Percentiles rank a stretch among this genome's conserved stretches.
phyloP scores from a whole-genome alignment of 2,113 vertebrate genomes.

The Nycticebus coucang region DNA sequence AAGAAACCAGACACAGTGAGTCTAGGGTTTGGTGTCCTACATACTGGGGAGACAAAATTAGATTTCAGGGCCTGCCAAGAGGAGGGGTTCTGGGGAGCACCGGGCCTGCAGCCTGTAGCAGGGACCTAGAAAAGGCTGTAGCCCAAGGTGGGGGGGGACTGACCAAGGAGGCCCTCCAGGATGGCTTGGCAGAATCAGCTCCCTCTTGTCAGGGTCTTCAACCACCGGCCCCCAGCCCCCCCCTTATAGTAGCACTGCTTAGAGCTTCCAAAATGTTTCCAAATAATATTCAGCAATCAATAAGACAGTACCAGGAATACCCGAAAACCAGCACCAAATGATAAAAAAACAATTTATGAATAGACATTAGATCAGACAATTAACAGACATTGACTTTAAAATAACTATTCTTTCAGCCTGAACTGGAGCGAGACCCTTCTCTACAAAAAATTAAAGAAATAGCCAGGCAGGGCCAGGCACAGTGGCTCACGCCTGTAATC shows the following conservation, averaged over 20 bases:
- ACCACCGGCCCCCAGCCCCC: neutral
- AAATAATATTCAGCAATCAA: neutral
- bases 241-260: neutral
- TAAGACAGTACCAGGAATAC: neutral
- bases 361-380: neutral
- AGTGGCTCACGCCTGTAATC: neutral
- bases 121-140: neutral
- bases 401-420: too few species aligned
- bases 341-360: neutral
- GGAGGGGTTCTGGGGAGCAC: accelerated
- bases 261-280: neutral
- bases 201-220: accelerated
- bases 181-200: neutral
- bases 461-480: too few species aligned
- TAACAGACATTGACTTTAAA: neutral
- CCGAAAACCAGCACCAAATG: neutral
- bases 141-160: neutral
- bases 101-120: neutral
- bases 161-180: too few species aligned
- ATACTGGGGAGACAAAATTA: neutral
- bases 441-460: too few species aligned
- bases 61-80: neutral
- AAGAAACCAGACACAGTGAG: neutral
- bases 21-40: too few species aligned
- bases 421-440: too few species aligned